These are phyloP conservation scores for Adineta ricciae DNA, from an alignment of 2,888 invertebrate species.

Conservation along the genomic window DNA sequence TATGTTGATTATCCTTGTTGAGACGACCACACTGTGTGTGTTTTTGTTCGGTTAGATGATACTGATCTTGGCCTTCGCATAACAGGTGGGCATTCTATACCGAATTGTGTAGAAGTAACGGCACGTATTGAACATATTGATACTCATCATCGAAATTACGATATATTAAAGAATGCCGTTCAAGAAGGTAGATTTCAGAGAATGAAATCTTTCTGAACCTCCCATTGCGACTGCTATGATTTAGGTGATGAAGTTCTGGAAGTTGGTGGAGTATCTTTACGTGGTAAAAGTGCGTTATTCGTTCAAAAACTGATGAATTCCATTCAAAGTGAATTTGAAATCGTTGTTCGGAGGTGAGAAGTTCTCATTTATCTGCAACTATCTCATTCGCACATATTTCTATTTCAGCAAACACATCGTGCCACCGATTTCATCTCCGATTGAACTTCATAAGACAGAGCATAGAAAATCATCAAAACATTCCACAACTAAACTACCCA, in stretches of 20 bases:
- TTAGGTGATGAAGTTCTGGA: neutral
- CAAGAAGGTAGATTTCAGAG: neutral
- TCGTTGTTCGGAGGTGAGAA: neutral
- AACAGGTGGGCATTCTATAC: constrained; percentile 1
- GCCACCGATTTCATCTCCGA: neutral
- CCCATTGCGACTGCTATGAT: no score
- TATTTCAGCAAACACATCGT: neutral
- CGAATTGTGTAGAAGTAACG: constrained; percentile 17
- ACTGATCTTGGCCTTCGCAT: neutral
- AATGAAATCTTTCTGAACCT: no score
- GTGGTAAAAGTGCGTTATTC: neutral
- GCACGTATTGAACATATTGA: neutral
- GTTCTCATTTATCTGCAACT: no score
- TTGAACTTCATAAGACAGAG: neutral
- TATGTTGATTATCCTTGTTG: neutral
- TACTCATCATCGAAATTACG: neutral
- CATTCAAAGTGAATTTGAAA: neutral
- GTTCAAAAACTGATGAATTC: neutral
- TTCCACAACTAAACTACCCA: neutral
- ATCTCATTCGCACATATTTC: no score
- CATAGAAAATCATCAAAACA: neutral
- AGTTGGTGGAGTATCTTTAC: neutral
- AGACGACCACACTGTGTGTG: no score
- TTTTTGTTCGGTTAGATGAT: neutral
- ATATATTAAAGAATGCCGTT: neutral